phyloP scores from a whole-genome alignment of 2,888 invertebrate genomes.

The Branchellion lobata region DNA sequence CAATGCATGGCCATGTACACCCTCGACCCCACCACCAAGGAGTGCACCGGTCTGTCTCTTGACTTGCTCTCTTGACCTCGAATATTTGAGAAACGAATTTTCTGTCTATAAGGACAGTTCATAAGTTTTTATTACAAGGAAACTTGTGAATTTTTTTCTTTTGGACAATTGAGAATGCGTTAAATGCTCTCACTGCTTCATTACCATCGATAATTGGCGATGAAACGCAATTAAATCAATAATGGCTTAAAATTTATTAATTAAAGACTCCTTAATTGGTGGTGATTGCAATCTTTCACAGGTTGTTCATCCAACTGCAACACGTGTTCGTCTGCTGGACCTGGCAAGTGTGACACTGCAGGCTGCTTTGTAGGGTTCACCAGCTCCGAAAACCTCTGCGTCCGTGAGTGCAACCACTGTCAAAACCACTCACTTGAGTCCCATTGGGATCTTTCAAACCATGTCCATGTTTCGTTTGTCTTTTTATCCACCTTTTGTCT shows the following conservation, averaged over 20 bases:
- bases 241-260: background rate
- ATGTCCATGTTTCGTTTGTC: too few relatives aligned
- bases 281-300: background rate
- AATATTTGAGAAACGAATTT: too few relatives aligned
- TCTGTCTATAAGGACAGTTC: too few relatives aligned
- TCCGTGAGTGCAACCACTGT: conserved; percentile 35
- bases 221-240: background rate
- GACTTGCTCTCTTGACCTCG: too few relatives aligned
- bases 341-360: conserved; percentile 45
- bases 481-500: too few relatives aligned
- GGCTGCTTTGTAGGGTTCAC: conserved; percentile 33
- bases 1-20: conserved; percentile 30
- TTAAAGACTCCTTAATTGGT: too few relatives aligned
- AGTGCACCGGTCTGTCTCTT: conserved; percentile 26
- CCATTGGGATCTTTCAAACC: too few relatives aligned
- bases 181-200: too few relatives aligned
- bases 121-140: too few relatives aligned
- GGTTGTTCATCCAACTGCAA: conserved; percentile 45
- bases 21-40: conserved; percentile 25
- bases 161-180: too few relatives aligned
- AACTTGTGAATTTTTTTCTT: too few relatives aligned
- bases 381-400: background rate
- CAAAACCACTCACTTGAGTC: too few relatives aligned
- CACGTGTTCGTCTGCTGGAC: conserved; percentile 32
- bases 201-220: background rate